Base-by-base conservation (phyloP, 2,888 invertebrate genomes). In the Synanthedon formicaeformis region DNA sequence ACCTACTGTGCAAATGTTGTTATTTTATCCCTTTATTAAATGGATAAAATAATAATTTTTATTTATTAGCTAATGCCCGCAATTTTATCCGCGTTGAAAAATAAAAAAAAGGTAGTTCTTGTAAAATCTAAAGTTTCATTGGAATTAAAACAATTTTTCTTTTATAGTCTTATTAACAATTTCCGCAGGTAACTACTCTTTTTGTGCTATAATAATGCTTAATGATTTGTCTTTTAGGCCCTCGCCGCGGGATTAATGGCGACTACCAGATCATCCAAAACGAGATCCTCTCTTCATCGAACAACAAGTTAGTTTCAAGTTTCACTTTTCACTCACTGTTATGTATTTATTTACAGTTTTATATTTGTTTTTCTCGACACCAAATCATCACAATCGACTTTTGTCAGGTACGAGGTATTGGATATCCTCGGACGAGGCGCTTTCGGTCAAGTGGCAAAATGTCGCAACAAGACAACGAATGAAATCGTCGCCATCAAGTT, bases 401-500 rank as follows among this genome's bases (percentile, higher is more conserved):
- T 34, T 6, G 45, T 45, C 45, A 87, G 87, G 81, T 88, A 85
- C 72, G 90, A 98, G 91, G 99, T 99, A 74, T 90, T 99, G 82
- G 99, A 99, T 89, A 99, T 99, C 89, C 92, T 99, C 75, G 99
- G 99, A 66, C 94, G 99, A 66, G 99, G 99, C 71, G 99, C 99
- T 65, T 99, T 99, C 89, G 99, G 99, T 62, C 92, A 96, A 91
- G 99, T 99, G 76, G 99, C 99, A 76, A 99, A 99, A 89, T 99
- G 99, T 88, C 99, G 99, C 99, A 99, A 99, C 89, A 98, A 99
- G 81, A 99, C 99, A 81, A 99, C 99, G 69, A 99, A 98, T 81
- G 99, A 99, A 88, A 99, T 99, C 77, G 99, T 99, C 72, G 99
- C 99, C 78, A 99, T 99, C 83, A 99, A 99, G 90, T 99, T 99